Conservation (phyloP, 2,797 vertebrate species). For the Denticeps clupeoides region DNA sequence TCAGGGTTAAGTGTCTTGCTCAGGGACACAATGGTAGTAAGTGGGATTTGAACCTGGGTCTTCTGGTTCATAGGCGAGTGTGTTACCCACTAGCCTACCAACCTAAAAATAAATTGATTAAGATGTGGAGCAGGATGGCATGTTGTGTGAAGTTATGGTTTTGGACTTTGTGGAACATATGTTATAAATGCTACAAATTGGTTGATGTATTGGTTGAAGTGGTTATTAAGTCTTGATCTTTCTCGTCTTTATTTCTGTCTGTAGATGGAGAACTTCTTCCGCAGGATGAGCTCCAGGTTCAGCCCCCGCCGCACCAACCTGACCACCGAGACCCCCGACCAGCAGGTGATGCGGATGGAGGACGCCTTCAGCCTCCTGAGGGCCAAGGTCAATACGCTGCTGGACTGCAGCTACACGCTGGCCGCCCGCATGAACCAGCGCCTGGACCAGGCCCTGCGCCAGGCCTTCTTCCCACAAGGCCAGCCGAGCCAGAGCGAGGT, state of each 20-base stretch:
- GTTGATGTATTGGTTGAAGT: too few species aligned
- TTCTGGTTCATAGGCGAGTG: too few species aligned
- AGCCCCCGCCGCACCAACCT: slow-evolving; percentile 46
- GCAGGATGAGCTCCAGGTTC: slow-evolving; percentile 61
- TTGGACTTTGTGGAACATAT: too few species aligned
- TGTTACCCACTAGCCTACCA: too few species aligned
- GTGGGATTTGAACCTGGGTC: too few species aligned
- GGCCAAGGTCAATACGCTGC: slow-evolving; percentile 52
- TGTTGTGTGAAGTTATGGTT: too few species aligned
- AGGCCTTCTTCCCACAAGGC: slow-evolving; percentile 55
- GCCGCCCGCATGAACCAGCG: slow-evolving; percentile 63
- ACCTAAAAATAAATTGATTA: too few species aligned
- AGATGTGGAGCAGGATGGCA: too few species aligned
- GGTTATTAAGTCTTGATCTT: not conserved
- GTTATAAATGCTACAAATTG: too few species aligned
- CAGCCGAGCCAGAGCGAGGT: slow-evolving; percentile 15
- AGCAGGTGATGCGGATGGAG: slow-evolving; percentile 59
- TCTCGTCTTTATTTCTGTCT: not conserved
- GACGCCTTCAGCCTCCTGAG: slow-evolving; percentile 62
- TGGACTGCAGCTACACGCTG: slow-evolving; percentile 61
- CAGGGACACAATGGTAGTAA: too few species aligned
- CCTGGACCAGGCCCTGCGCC: slow-evolving; percentile 68
- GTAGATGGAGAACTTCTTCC: slow-evolving; percentile 74
- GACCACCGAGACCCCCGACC: slow-evolving; percentile 45
- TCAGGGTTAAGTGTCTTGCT: too few species aligned